Evolutionary conservation across 2,113 vertebrate genomes (phyloP).

Genomic region (Passer montanus): DNA sequence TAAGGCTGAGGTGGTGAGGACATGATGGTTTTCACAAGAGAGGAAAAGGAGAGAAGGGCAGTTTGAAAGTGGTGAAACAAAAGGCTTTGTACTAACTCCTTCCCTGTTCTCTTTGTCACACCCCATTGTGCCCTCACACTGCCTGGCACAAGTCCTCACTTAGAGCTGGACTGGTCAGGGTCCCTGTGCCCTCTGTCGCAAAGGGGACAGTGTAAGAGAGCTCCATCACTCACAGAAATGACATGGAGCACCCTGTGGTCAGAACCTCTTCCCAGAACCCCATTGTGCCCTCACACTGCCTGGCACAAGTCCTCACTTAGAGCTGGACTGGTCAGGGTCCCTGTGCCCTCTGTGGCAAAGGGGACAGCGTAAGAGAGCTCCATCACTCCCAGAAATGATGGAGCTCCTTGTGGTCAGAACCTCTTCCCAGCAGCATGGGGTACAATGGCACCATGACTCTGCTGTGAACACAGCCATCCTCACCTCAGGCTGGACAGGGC

Average conservation of each 20-base stretch:
- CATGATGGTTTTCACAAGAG: neutral
- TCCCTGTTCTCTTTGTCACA: neutral
- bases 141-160: neutral
- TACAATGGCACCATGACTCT: neutral
- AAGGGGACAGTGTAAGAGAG: neutral
- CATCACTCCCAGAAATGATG: neutral
- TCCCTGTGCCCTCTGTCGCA: neutral
- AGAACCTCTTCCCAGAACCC: neutral
- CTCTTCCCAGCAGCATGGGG: neutral
- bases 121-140: accelerated
- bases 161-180: too few species aligned
- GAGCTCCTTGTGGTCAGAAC: neutral
- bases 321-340: too few species aligned
- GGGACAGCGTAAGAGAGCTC: neutral
- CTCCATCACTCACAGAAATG: neutral
- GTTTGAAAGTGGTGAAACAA: neutral
- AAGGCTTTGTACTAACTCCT: neutral
- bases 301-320: neutral
- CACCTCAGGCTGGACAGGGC: neutral
- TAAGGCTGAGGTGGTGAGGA: neutral
- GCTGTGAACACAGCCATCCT: neutral
- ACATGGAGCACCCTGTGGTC: neutral
- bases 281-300: accelerated
- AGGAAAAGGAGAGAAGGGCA: neutral
- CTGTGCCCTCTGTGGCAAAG: neutral